phyloP scores from a whole-genome alignment of 2,113 vertebrate genomes.

The Callionymus lyra region DNA sequence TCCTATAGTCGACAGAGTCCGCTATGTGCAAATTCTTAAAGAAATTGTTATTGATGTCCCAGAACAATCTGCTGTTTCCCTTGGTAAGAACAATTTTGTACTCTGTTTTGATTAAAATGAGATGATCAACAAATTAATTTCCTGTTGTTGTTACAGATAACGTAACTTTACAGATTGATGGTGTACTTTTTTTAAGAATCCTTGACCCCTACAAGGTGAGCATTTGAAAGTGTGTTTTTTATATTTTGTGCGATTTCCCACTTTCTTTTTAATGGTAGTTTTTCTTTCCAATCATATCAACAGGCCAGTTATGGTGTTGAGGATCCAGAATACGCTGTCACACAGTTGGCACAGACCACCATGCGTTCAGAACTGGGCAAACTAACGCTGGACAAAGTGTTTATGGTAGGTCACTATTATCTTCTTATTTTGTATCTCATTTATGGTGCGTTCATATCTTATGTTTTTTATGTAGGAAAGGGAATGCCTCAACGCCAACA shows the following conservation, averaged over 20 bases:
- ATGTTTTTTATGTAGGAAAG: conserved; percentile 71
- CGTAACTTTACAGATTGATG: conserved; percentile 91
- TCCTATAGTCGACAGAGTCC: conserved; percentile 83
- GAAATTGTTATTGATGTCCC: conserved; percentile 97
- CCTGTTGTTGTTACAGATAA: conserved; percentile 73
- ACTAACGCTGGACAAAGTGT: conserved; percentile 89
- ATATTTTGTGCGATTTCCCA: too few relatives aligned
- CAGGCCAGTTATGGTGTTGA: conserved; percentile 93
- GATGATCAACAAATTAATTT: background rate
- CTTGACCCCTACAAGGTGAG: conserved; percentile 91
- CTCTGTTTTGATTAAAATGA: background rate
- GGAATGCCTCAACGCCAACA: conserved; percentile 84
- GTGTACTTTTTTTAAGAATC: conserved; percentile 90
- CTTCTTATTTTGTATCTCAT: background rate
- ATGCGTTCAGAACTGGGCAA: conserved; percentile 97
- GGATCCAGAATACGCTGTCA: conserved; percentile 94
- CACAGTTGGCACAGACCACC: conserved; percentile 93
- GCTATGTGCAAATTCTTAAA: conserved; percentile 93
- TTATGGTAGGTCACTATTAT: conserved; percentile 71
- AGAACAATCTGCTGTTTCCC: conserved; percentile 87
- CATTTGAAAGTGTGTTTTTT: background rate
- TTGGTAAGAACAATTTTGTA: conserved; percentile 67
- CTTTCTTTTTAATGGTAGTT: background rate
- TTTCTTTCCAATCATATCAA: background rate
- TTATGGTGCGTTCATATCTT: background rate